Percentiles rank a stretch among this genome's conserved stretches.
Conservation (phyloP, 2,113 vertebrate genomes). For the crab-eating macaque (Macaca fascicularis) region DNA sequence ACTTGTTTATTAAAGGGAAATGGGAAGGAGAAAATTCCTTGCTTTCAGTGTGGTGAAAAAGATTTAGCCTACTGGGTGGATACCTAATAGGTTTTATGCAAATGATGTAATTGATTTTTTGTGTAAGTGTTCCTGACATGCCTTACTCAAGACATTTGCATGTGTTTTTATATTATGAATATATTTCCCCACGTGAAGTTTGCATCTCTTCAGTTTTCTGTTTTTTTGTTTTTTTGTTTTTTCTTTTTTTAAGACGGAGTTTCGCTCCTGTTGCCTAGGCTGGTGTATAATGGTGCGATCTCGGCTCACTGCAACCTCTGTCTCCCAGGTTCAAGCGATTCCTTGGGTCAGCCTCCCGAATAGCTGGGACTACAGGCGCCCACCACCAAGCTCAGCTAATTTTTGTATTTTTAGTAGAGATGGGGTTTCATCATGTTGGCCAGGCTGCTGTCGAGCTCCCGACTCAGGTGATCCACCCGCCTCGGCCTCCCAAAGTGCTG, state of each 20-base stretch:
- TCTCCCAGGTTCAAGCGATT: too few relatives aligned
- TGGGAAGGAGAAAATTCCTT: conserved; percentile 64
- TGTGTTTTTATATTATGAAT: conserved; percentile 59
- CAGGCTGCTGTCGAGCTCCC: too few relatives aligned
- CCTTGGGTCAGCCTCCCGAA: too few relatives aligned
- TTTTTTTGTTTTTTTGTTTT: neutral
- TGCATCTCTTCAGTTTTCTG: conserved; percentile 42
- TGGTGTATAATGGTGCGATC: too few relatives aligned
- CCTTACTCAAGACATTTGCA: conserved; percentile 51
- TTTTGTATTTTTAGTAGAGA: too few relatives aligned
- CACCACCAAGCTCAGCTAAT: too few relatives aligned
- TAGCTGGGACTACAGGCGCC: too few relatives aligned
- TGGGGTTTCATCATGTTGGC: too few relatives aligned
- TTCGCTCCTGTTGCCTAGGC: too few relatives aligned
- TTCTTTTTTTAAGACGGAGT: neutral
- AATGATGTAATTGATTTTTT: conserved; percentile 41
- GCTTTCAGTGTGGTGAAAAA: conserved; percentile 50
- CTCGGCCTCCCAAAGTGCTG: too few relatives aligned
- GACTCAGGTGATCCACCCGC: too few relatives aligned
- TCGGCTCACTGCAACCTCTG: too few relatives aligned
- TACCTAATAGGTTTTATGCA: conserved; percentile 51
- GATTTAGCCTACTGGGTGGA: neutral
- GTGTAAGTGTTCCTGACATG: conserved; percentile 26
- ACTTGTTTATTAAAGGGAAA: conserved; percentile 70
- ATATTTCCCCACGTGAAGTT: conserved; percentile 45